A percentile compares a stretch with the other conserved stretches of the same genome.
Evolutionary conservation across 2,797 vertebrate species (phyloP).

Genomic region (Acestrorhynchus altus): DNA sequence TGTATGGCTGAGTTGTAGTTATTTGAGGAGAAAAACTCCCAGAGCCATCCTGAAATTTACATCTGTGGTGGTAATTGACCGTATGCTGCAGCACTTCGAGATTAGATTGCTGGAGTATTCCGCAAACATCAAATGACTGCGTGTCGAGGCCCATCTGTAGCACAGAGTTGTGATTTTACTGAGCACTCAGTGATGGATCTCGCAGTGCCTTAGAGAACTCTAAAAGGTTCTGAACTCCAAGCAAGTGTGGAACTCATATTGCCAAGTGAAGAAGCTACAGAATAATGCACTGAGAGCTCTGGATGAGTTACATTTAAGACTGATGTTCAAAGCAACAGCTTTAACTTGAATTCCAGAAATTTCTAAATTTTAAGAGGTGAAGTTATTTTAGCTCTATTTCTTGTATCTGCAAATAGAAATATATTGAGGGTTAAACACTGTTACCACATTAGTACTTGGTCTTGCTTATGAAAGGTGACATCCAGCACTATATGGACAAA

Average conservation of each 20-base stretch:
- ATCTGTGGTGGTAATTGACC: not conserved
- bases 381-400: not conserved
- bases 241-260: not conserved
- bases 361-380: not conserved
- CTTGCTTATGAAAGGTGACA: not conserved
- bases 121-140: not conserved
- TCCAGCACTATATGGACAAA: constrained; percentile 7
- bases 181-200: not conserved
- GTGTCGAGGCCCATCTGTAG: not conserved
- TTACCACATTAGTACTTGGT: not conserved
- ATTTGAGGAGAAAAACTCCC: no score
- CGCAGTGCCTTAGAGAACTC: constrained; percentile 45
- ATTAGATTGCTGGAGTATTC: not conserved
- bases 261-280: not conserved
- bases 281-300: not conserved
- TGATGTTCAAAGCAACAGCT: constrained; percentile 6
- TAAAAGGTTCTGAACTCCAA: not conserved
- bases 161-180: not conserved
- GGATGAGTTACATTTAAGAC: not conserved
- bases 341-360: not conserved
- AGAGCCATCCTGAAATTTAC: not conserved
- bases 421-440: not conserved
- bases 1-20: no score
- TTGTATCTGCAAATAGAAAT: not conserved
- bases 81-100: not conserved